These are phyloP conservation scores for Invenusta paracnida DNA, from an alignment of 2,888 invertebrate species.

Conservation along the genomic window DNA sequence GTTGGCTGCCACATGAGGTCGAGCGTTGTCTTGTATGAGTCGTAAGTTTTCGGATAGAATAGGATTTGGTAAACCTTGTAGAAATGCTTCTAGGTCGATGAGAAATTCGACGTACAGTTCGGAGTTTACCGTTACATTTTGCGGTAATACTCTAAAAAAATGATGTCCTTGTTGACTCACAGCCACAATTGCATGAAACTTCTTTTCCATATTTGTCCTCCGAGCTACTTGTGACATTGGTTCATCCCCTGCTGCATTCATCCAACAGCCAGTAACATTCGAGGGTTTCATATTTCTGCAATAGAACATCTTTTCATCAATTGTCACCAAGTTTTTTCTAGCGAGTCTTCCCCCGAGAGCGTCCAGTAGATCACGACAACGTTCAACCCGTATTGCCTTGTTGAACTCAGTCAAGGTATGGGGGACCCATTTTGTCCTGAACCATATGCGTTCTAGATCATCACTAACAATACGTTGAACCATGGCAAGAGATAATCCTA, in stretches of 20 bases:
- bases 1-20: slow-evolving; percentile 29
- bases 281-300: slow-evolving; percentile 29
- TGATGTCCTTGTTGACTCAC: slow-evolving; percentile 29
- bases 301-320: slow-evolving; percentile 29
- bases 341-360: slow-evolving; percentile 29
- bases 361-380: slow-evolving; percentile 29
- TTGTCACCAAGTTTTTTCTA: slow-evolving; percentile 29
- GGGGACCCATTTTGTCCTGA: slow-evolving; percentile 29
- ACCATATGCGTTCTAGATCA: slow-evolving; percentile 29
- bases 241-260: slow-evolving; percentile 29
- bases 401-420: slow-evolving; percentile 29
- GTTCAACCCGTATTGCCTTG: slow-evolving; percentile 29
- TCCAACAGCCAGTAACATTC: slow-evolving; percentile 29
- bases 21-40: slow-evolving; percentile 29
- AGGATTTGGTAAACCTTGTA: slow-evolving; percentile 29
- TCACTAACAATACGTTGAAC: slow-evolving; percentile 29
- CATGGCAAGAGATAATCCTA: slow-evolving; percentile 29
- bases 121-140: slow-evolving; percentile 26
- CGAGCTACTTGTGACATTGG: slow-evolving; percentile 26
- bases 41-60: slow-evolving; percentile 29
- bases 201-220: slow-evolving; percentile 29
- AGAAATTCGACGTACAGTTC: slow-evolving; percentile 25
- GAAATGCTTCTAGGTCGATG: slow-evolving; percentile 29
- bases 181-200: slow-evolving; percentile 29
- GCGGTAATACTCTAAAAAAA: slow-evolving; percentile 27